These are phyloP conservation scores for Menura novaehollandiae DNA, from an alignment of 2,113 vertebrate genomes.

Conservation along the genomic window DNA sequence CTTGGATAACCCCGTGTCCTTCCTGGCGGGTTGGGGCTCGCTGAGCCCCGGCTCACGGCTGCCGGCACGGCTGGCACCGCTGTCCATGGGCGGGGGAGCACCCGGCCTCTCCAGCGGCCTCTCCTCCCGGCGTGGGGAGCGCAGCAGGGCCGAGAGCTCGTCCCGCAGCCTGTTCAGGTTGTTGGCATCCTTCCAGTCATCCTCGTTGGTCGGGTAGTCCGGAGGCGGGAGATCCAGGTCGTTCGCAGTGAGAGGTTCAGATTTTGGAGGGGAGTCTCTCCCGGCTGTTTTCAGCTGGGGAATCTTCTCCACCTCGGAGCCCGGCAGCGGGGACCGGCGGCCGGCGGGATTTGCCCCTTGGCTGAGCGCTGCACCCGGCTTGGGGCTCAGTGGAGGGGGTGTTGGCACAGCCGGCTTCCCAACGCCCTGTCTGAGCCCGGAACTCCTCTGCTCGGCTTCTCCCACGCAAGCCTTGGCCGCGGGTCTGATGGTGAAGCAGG, in stretches of 20 bases:
- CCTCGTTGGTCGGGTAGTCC: not conserved
- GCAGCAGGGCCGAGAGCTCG: slow-evolving; percentile 69
- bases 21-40: not conserved
- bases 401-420: not conserved
- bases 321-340: accelerated
- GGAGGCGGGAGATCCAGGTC: slow-evolving; percentile 52
- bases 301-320: not conserved
- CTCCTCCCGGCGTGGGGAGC: slow-evolving; percentile 39
- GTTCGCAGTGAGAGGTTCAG: not conserved
- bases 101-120: not conserved
- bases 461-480: not conserved
- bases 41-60: not conserved
- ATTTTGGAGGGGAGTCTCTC: not conserved
- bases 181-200: slow-evolving; percentile 63
- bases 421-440: accelerated
- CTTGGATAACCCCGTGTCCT: accelerated
- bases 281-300: not conserved
- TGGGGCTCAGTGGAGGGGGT: not conserved
- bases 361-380: not conserved
- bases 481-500: slow-evolving; percentile 57
- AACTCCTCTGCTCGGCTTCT: not conserved
- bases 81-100: accelerated
- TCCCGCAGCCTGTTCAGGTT: slow-evolving; percentile 68
- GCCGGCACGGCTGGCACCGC: accelerated
- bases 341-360: accelerated